Evolutionary conservation across 2,797 vertebrate genomes (phyloP).

Genomic region (Cynopterus sphinx): DNA sequence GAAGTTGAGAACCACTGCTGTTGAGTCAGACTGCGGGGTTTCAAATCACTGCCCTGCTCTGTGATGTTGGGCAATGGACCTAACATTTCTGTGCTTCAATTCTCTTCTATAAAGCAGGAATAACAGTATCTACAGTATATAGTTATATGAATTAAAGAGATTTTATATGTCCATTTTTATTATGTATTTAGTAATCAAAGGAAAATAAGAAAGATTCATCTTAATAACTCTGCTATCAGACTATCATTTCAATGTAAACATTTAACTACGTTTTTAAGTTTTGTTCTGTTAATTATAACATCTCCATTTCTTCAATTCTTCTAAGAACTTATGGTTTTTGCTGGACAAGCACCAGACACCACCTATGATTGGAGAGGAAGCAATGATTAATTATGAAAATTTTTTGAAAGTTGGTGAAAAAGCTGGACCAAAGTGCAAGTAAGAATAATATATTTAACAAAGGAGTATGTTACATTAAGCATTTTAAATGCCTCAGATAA

Average conservation of each 20-base stretch:
- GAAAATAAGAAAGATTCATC: background rate
- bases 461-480: background rate
- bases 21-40: background rate
- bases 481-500: constrained; percentile 35
- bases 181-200: constrained; percentile 30
- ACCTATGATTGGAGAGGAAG: constrained; percentile 95
- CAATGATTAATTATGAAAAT: constrained; percentile 98
- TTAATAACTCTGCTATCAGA: constrained; percentile 1
- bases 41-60: background rate
- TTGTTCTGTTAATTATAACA: constrained; percentile 40
- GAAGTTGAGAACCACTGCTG: background rate
- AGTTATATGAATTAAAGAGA: constrained; percentile 16
- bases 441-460: constrained; percentile 76
- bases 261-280: background rate
- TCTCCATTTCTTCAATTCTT: constrained; percentile 58
- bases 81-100: background rate
- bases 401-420: constrained; percentile 95
- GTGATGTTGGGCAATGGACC: background rate
- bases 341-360: constrained; percentile 98
- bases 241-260: constrained; percentile 36
- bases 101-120: background rate
- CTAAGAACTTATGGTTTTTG: constrained; percentile 97
- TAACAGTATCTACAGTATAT: background rate
- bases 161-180: background rate
- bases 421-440: constrained; percentile 97